phyloP scores from a whole-genome alignment of 2,113 vertebrate species.

The Megaceryle torquata region DNA sequence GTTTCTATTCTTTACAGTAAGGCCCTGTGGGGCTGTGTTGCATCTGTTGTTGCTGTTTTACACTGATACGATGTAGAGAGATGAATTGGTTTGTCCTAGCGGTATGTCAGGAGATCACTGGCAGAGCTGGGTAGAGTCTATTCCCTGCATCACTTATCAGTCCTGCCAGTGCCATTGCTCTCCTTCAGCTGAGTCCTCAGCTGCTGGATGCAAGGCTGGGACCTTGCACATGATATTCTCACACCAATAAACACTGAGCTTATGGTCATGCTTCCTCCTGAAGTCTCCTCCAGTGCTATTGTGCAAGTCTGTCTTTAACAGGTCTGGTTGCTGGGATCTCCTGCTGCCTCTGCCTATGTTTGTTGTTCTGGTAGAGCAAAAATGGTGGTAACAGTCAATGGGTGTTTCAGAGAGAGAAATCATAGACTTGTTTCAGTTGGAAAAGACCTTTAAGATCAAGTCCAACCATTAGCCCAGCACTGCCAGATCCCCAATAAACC shows the following conservation, averaged over 20 bases:
- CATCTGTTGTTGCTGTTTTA: background rate
- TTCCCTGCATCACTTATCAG: too few relatives aligned
- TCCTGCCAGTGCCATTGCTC: background rate
- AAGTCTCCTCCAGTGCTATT: background rate
- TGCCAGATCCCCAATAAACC: too few relatives aligned
- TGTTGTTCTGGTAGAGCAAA: background rate
- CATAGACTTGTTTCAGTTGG: background rate
- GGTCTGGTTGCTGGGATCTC: background rate
- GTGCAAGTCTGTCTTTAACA: background rate
- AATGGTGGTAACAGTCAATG: background rate
- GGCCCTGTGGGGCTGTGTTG: background rate
- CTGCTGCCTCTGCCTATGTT: background rate
- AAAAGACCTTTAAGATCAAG: too few relatives aligned
- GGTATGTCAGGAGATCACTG: background rate
- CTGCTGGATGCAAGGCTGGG: background rate
- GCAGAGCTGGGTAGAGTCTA: background rate
- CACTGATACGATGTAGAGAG: background rate
- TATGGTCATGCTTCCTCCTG: background rate
- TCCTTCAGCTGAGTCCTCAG: background rate
- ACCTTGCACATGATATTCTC: rapidly evolving
- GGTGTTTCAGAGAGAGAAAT: background rate
- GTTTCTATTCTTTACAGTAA: background rate
- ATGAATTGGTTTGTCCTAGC: background rate
- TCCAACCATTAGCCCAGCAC: too few relatives aligned
- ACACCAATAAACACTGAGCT: background rate